These are phyloP conservation scores for Apodemia duryi DNA, from an alignment of 2,888 invertebrate species.

Conservation along the genomic window DNA sequence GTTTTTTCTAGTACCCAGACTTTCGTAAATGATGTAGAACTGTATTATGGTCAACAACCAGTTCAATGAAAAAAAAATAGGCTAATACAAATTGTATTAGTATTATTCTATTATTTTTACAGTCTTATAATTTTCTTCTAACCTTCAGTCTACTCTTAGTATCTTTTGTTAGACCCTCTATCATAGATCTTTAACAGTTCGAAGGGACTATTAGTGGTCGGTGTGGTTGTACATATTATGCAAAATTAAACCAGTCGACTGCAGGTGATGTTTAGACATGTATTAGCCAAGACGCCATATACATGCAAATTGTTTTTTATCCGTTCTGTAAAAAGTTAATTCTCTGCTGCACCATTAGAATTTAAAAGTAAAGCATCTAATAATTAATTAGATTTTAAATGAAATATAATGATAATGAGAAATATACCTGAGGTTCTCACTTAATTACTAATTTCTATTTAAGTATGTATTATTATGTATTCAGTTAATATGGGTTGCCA, in stretches of 20 bases:
- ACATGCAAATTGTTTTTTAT: slow-evolving; percentile 51
- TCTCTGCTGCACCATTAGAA: slow-evolving; percentile 10
- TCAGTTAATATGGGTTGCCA: no score
- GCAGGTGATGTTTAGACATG: slow-evolving; percentile 60
- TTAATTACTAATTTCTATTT: no score
- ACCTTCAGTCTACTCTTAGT: neutral
- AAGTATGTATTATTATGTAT: no score
- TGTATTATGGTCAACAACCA: no score
- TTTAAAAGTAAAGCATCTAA: slow-evolving; percentile 17
- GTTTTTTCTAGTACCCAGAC: no score
- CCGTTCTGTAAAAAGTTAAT: slow-evolving; percentile 9
- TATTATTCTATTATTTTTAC: no score
- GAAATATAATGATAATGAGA: no score
- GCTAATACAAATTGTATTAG: no score
- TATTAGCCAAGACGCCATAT: slow-evolving; percentile 57
- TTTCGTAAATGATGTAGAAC: no score
- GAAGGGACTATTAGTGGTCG: slow-evolving; percentile 54
- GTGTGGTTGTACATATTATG: slow-evolving; percentile 58
- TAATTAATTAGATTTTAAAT: neutral
- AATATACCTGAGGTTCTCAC: no score
- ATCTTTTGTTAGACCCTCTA: slow-evolving; percentile 29
- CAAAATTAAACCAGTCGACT: slow-evolving; percentile 57
- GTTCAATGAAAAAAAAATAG: no score
- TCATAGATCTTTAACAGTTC: slow-evolving; percentile 41
- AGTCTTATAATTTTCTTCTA: no score